Base-by-base conservation (phyloP, 2,113 vertebrate species). In the Cynoglossus semilaevis region DNA sequence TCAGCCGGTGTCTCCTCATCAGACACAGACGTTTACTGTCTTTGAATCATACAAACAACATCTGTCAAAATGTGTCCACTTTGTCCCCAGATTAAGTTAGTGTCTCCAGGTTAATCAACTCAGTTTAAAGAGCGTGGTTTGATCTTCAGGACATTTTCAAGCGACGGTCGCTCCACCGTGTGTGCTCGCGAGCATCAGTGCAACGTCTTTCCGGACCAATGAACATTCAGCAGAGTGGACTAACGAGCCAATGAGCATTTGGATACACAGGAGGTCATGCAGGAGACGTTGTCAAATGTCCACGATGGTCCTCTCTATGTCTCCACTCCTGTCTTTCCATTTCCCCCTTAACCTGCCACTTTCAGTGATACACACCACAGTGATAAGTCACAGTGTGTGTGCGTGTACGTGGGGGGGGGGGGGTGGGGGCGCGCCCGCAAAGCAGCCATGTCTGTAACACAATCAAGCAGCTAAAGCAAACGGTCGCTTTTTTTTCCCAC, bases 131-230 rank as follows among this genome's bases (percentile, higher is more conserved):
- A 29, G 3, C 6, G 3, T 29, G 22, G 6, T 29, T 29, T 29
- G 3, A 29, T 29, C 22, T 29, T 29, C 22, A 2, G 2, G 22
- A 29, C 22, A 29, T 29, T 29, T 29, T 29, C 22, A 29, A 29
- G 3, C 22, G 2, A n/a, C n/a, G n/a, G n/a, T n/a, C n/a, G n/a
- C n/a, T n/a, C n/a, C n/a, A n/a, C n/a, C n/a, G n/a, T n/a, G n/a
- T n/a, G n/a, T n/a, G n/a, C n/a, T n/a, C n/a, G n/a, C n/a, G n/a
- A n/a, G n/a, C 79, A 75, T 81, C 44, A 58, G 22, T 8, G 46
- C 38, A 69, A 81, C 43, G 16, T 11, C 19, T 68, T 85, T 85
- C 86, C 86, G 80, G 72, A 84, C 81, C 83, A 80, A 80, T 77
- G 78, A 87, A 70, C 74, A 81, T 60, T 72, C 74, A 38, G 17